Conservation (phyloP, 2,888 invertebrate species). For the Colletes collaris region DNA sequence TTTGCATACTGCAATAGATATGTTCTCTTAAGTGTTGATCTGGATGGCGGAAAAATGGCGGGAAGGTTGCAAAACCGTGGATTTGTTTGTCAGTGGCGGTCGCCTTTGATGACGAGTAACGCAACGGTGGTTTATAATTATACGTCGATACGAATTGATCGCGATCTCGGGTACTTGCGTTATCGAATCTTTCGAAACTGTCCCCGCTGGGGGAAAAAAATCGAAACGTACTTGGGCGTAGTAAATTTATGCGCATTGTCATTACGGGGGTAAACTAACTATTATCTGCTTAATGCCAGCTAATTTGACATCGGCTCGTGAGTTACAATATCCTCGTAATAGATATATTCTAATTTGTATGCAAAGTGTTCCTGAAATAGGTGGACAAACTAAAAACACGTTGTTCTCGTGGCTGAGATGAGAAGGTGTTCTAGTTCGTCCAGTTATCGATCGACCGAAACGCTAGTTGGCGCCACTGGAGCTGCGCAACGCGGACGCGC, state of each 20-base stretch:
- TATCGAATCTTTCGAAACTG: slow-evolving; percentile 42
- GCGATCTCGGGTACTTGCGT: slow-evolving; percentile 14
- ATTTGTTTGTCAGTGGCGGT: slow-evolving; percentile 32
- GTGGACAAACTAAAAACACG: too few relatives aligned
- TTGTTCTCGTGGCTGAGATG: too few relatives aligned
- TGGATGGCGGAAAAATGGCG: slow-evolving; percentile 14
- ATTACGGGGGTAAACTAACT: neutral
- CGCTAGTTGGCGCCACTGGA: too few relatives aligned
- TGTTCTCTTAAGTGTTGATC: slow-evolving; percentile 8
- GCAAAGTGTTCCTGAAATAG: too few relatives aligned
- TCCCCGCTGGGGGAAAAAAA: neutral
- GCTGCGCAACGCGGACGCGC: too few relatives aligned
- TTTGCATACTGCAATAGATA: too few relatives aligned
- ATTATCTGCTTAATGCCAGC: slow-evolving; percentile 12
- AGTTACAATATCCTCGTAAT: neutral
- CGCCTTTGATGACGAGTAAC: slow-evolving; percentile 42
- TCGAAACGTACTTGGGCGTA: neutral
- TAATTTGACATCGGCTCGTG: slow-evolving; percentile 25
- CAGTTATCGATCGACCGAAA: too few relatives aligned
- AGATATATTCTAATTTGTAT: too few relatives aligned
- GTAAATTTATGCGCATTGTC: slow-evolving; percentile 17
- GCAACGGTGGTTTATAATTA: slow-evolving; percentile 36
- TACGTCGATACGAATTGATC: slow-evolving; percentile 10
- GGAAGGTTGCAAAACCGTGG: slow-evolving; percentile 27
- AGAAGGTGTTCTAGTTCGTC: too few relatives aligned